Evolutionary conservation across 2,888 invertebrate genomes (phyloP), one percentile per base, ranked within the genome.

Genomic region (Halictus ligatus): DNA sequence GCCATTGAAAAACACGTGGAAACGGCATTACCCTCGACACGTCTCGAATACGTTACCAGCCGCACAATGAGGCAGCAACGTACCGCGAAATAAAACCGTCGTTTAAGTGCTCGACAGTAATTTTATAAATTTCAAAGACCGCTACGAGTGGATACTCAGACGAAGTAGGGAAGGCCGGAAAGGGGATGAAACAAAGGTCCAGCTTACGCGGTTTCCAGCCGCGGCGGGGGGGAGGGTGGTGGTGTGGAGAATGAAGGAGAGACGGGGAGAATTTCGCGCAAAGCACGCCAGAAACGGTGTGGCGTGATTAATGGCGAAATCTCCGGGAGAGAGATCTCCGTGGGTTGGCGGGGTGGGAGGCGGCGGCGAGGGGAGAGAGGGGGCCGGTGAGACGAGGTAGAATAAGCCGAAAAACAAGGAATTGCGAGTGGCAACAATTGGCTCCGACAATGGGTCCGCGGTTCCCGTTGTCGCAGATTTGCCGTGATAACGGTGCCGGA

Each of bases 391-490:
- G 60, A 69, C 40, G 69, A 40, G 69, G 76, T 60, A 67, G 67
- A 71, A 79, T 60, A 60, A 76, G 75, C 71, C 50, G 78, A 60
- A 69, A 81, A 81, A 86, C 76, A 78, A 78, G 81, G 75, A 86
- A 86, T 79, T 25, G 71, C 71, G 64, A 73, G 54, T 67, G 35
- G 69, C 74, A 73, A 83, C 69, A 84, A 86, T 84, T 81, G 85
- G 58, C 73, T 43, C 67, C 78, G 76, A 79, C 60, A 87, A 82
- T 78, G 71, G 76, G 43, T 64, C 46, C 58, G 78, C 67, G 77
- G 40, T 54, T 64, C 48, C 40, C 80, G 72, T 79, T 69, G 73
- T 78, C 78, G 78, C 72, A 74, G 81, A 85, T 85, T 81, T 48
- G 73, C 76, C 76, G 60, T 48, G 85, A 81, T 79, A 85, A 86